Percentiles rank a stretch among this genome's conserved stretches.
phyloP scores from a whole-genome alignment of 1,140 invertebrate species.

The Pararge aegeria region DNA sequence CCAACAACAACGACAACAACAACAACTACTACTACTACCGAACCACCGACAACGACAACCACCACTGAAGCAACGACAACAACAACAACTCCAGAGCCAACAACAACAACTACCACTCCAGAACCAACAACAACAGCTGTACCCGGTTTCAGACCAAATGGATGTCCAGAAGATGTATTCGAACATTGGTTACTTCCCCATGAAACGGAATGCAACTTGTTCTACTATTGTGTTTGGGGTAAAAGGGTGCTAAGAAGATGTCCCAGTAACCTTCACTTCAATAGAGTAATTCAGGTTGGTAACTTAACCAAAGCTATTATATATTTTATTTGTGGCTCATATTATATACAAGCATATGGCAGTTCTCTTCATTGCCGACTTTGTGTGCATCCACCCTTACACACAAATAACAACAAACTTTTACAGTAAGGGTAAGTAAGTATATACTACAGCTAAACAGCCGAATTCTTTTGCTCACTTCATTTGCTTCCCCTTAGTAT shows the following conservation, averaged over 20 bases:
- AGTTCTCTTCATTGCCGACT: too few relatives aligned
- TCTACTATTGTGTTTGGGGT: constrained; percentile 81
- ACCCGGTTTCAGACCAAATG: constrained; percentile 38
- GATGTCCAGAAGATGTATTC: constrained; percentile 53
- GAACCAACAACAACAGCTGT: constrained; percentile 13
- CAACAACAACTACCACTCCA: constrained; percentile 10
- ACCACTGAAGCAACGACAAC: constrained; percentile 13
- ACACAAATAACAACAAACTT: too few relatives aligned
- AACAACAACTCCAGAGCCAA: constrained; percentile 15
- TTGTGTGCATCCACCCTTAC: too few relatives aligned
- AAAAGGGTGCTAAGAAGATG: constrained; percentile 72
- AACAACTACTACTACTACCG: not conserved
- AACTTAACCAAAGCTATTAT: not conserved
- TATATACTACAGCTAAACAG: too few relatives aligned
- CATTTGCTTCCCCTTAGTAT: too few relatives aligned
- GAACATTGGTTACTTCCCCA: constrained; percentile 73
- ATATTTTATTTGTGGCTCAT: too few relatives aligned
- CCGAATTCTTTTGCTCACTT: too few relatives aligned
- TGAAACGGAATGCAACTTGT: constrained; percentile 79
- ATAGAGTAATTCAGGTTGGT: constrained; percentile 63
- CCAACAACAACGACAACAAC: constrained; percentile 8
- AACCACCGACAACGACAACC: constrained; percentile 4
- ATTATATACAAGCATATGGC: too few relatives aligned
- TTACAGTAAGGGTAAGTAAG: too few relatives aligned
- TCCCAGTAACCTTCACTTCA: constrained; percentile 80